phyloP scores from a whole-genome alignment of 2,797 vertebrate genomes.

The Crenuchus spilurus region DNA sequence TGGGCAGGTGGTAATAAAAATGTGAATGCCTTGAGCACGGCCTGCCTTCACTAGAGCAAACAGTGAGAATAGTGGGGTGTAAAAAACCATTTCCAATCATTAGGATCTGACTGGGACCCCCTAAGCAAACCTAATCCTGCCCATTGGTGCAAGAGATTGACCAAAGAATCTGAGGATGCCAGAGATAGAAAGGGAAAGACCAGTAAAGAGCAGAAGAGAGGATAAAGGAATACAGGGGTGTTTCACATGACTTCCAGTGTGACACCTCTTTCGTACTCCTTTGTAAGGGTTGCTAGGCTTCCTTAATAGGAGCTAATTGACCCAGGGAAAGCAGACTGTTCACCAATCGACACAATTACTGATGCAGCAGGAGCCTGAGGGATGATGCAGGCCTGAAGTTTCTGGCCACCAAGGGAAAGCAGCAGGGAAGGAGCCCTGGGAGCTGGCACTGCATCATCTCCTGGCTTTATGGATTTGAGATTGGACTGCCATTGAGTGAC shows the following conservation, averaged over 20 bases:
- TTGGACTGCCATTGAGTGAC: constrained; percentile 55
- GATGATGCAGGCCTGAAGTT: constrained; percentile 43
- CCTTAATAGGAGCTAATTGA: constrained; percentile 66
- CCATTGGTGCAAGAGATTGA: constrained; percentile 41
- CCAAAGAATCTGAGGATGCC: constrained; percentile 36
- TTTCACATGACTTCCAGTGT: constrained; percentile 40
- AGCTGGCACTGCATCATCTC: constrained; percentile 29
- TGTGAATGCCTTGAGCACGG: constrained; percentile 14
- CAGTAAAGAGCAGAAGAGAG: constrained; percentile 26
- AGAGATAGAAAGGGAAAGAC: constrained; percentile 2
- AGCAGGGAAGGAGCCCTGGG: constrained; percentile 37
- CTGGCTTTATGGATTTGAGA: constrained; percentile 58
- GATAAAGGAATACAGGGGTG: constrained; percentile 23
- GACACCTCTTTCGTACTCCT: constrained; percentile 51
- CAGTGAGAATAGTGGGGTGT: background rate
- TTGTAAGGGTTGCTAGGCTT: constrained; percentile 68
- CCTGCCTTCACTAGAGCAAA: constrained; percentile 17
- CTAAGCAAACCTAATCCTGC: constrained; percentile 51
- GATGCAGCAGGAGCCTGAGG: constrained; percentile 52
- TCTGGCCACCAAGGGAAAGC: constrained; percentile 9
- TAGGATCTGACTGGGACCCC: constrained; percentile 48
- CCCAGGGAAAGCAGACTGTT: constrained; percentile 60
- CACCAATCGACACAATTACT: constrained; percentile 65
- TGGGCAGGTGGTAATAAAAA: constrained; percentile 13
- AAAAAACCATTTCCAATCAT: constrained; percentile 49